These are phyloP conservation scores for Caiman crocodilus DNA, from an alignment of 2,797 vertebrate genomes.

Conservation along the genomic window DNA sequence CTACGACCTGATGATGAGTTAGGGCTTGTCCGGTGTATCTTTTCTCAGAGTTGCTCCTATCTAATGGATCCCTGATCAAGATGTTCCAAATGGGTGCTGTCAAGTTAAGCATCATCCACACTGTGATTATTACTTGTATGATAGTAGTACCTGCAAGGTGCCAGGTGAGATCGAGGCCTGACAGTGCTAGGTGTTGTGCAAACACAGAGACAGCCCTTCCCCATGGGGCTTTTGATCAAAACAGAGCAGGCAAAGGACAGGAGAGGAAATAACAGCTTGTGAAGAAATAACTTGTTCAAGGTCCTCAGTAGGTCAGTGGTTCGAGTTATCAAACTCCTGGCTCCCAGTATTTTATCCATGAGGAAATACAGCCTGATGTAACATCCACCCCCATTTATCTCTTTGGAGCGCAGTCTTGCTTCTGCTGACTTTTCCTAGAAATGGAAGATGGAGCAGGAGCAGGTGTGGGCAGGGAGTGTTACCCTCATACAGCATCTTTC, in stretches of 20 bases:
- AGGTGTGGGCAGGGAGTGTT: background rate
- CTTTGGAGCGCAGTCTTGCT: background rate
- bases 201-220: background rate
- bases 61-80: background rate
- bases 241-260: background rate
- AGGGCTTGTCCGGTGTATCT: background rate
- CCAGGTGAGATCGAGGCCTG: background rate
- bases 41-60: background rate
- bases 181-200: background rate
- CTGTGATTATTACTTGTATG: background rate
- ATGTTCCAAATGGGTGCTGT: accelerated
- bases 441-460: background rate
- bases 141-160: background rate
- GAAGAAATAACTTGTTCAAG: background rate
- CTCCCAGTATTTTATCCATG: background rate
- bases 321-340: accelerated
- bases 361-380: background rate
- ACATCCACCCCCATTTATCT: background rate
- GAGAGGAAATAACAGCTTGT: background rate
- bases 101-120: accelerated
- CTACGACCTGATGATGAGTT: background rate
- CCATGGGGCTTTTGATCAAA: background rate
- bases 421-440: background rate
- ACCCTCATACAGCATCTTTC: background rate
- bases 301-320: background rate